phyloP scores from a whole-genome alignment of 2,888 invertebrate genomes.

The Amiota minor region DNA sequence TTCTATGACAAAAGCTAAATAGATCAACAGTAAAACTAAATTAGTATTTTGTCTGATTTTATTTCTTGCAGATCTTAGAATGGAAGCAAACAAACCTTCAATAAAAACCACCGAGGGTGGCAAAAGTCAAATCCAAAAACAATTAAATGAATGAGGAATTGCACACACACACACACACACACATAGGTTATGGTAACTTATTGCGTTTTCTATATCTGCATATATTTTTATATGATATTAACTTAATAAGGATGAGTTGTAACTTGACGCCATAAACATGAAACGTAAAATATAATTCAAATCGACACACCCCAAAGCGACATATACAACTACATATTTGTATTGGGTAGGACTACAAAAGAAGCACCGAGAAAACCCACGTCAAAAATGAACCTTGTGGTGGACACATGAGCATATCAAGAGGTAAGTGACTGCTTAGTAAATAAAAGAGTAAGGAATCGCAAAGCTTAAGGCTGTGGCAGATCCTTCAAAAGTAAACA shows the following conservation, averaged over 20 bases:
- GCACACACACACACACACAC: background rate
- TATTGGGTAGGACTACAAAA: conserved; percentile 38
- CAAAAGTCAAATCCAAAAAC: background rate
- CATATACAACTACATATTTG: conserved; percentile 37
- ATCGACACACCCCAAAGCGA: conserved; percentile 42
- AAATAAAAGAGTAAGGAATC: background rate
- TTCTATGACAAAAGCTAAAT: no score
- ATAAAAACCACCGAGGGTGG: conserved; percentile 21
- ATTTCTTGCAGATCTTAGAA: background rate
- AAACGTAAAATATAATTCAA: conserved; percentile 8
- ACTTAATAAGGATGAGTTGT: background rate
- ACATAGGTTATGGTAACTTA: conserved; percentile 22
- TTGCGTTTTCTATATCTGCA: background rate
- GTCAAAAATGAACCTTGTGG: conserved; percentile 53
- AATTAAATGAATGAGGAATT: background rate
- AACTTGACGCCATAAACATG: conserved; percentile 15
- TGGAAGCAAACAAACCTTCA: background rate
- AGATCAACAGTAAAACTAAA: no score
- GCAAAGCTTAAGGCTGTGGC: background rate
- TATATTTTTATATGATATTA: background rate
- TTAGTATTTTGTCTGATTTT: background rate
- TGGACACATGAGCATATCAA: conserved; percentile 35
- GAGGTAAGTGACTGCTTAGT: background rate
- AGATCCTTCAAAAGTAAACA: conserved; percentile 30
- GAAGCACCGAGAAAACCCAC: conserved; percentile 53